A percentile compares a stretch with the other conserved stretches of the same genome.
phyloP scores from a whole-genome alignment of 2,797 vertebrate genomes.

The Trichosurus vulpecula region DNA sequence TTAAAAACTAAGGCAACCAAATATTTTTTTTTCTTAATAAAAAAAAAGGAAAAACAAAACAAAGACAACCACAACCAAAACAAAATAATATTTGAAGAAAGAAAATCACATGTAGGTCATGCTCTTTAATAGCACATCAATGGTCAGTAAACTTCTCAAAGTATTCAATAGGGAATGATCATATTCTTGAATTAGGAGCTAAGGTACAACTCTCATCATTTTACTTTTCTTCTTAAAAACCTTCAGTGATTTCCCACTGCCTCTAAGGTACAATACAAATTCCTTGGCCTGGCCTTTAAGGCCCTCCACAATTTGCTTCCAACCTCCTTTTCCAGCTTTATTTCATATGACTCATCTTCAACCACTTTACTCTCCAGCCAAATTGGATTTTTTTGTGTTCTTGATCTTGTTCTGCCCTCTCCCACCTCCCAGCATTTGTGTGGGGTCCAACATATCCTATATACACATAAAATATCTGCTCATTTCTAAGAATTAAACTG shows the following conservation, averaged over 20 bases:
- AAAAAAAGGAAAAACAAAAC: not conserved
- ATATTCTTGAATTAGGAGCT: not conserved
- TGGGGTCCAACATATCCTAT: not conserved
- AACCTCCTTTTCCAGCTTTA: not conserved
- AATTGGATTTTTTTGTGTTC: not conserved
- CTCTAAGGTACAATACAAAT: not conserved
- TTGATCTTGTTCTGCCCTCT: not conserved
- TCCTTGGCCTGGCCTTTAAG: not conserved
- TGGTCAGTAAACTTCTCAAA: not conserved
- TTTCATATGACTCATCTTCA: not conserved
- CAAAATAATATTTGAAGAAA: not conserved
- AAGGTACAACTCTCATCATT: not conserved
- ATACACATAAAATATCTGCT: not conserved
- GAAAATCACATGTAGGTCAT: not conserved
- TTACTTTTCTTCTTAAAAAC: not conserved
- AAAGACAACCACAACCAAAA: not conserved
- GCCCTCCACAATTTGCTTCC: not conserved
- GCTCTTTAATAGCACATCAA: not conserved
- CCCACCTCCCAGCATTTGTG: not conserved
- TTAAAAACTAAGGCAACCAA: not conserved
- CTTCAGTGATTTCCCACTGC: not conserved
- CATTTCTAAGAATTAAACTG: not conserved
- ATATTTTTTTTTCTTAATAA: not conserved
- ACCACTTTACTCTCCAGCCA: not conserved
- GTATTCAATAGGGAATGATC: not conserved